Percentiles rank a stretch among this genome's conserved stretches.
phyloP scores from a whole-genome alignment of 1,140 invertebrate genomes.

The Drosophila kohkoa region DNA sequence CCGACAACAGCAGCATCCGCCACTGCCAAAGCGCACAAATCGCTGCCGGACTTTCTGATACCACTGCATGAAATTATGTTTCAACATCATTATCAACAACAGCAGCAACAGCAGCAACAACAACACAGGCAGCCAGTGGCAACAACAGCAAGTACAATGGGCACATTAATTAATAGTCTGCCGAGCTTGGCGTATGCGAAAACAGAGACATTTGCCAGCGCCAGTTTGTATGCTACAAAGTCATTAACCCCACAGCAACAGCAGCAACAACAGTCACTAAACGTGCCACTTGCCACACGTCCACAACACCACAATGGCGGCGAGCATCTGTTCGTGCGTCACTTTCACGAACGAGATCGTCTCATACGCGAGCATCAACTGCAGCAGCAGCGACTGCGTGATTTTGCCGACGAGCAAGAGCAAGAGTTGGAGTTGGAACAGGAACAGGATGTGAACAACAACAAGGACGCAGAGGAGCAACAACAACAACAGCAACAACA shows the following conservation, averaged over 20 bases:
- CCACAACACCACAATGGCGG: slow-evolving; percentile 55
- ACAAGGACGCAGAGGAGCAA: slow-evolving; percentile 21
- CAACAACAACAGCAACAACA: not conserved
- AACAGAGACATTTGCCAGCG: slow-evolving; percentile 59
- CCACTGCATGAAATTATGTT: slow-evolving; percentile 79
- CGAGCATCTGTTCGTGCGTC: slow-evolving; percentile 77
- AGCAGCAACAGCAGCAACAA: no score
- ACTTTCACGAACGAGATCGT: slow-evolving; percentile 84
- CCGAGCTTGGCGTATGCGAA: slow-evolving; percentile 47
- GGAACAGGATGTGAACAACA: slow-evolving; percentile 25
- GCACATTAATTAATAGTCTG: slow-evolving; percentile 79
- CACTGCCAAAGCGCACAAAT: slow-evolving; percentile 65
- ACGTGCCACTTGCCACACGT: slow-evolving; percentile 21
- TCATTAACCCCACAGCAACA: slow-evolving; percentile 72
- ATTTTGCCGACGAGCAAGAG: slow-evolving; percentile 47
- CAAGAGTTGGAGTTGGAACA: slow-evolving; percentile 32
- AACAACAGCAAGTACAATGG: slow-evolving; percentile 58
- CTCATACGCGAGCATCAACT: slow-evolving; percentile 83
- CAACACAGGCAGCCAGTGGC: slow-evolving; percentile 19
- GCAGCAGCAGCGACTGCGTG: slow-evolving; percentile 75
- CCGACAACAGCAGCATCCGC: slow-evolving; percentile 59
- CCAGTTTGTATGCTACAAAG: slow-evolving; percentile 46
- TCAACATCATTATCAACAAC: slow-evolving; percentile 64
- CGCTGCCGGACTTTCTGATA: slow-evolving; percentile 78
- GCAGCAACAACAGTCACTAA: slow-evolving; percentile 25